Base-by-base conservation (phyloP, 2,888 invertebrate genomes). In the Campoletis raptor region DNA sequence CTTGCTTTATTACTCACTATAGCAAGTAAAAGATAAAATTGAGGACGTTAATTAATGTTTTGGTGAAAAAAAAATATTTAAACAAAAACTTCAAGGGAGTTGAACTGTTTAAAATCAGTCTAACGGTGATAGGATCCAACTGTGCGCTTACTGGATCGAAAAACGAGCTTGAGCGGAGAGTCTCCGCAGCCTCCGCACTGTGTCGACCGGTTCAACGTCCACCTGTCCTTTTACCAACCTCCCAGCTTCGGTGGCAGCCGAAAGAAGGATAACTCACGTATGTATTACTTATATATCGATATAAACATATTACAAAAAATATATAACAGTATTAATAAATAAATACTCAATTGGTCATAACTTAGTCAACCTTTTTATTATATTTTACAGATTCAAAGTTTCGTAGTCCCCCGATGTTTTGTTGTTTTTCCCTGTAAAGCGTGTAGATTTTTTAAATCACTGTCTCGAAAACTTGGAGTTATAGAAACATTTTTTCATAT, bases 161-260 rank as follows among this genome's bases (percentile, higher is more conserved):
- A 64, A 37, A 36, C 70, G 76, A 69, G 69, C 36, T 48, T 45
- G 52, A 45, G 42, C 52, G 45, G 64, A 66, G 82, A 81, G 74
- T 37, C 66, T 74, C 72, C 37, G 10, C 73, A 76, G 79, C 79
- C 79, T 76, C 81, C 74, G 69, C 77, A 70, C 61, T 76, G 76
- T 82, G 82, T 82, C 79, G 82, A 85, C 82, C 85, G 85, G 85
- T 85, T 85, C 85, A 82, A 82, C 85, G 85, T 85, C 82, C 85
- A 85, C 85, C 85, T 85, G 85, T 85, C 82, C 82, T 82, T 85
- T 85, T 85, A 85, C 85, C 57, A 61, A 81, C 66, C 77, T 48
- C 81, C 30, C 54, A 69, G 48, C 77, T 57, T 40, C 40, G 12
- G 66, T 24, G 40, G 61, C 73, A 24, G 74, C 67, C 73, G 61